Conservation (phyloP, 2,888 invertebrate genomes). For the Sinhomidia bicolor region DNA sequence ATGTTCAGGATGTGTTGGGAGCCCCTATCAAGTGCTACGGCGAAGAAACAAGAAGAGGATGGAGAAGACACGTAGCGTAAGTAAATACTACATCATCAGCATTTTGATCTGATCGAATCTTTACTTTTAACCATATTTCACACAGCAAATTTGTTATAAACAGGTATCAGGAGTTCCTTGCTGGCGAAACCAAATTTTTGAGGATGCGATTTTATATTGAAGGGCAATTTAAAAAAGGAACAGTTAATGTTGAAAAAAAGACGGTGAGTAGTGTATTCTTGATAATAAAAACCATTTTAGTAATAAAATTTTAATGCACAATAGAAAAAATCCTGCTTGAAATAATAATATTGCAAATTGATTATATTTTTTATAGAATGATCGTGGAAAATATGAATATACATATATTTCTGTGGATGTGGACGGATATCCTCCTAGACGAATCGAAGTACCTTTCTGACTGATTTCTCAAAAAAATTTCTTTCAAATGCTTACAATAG, state of each 20-base stretch:
- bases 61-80: constrained; percentile 90
- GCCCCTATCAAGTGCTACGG: constrained; percentile 94
- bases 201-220: constrained; percentile 95
- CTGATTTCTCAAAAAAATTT: background rate
- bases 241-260: constrained; percentile 92
- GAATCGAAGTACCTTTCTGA: constrained; percentile 83
- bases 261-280: constrained; percentile 81
- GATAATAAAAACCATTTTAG: no score
- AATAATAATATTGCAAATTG: no score
- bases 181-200: constrained; percentile 90
- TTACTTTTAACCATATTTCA: no score
- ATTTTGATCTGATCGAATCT: no score
- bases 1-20: constrained; percentile 92
- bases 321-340: no score
- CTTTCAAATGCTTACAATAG: no score
- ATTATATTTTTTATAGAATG: constrained; percentile 88
- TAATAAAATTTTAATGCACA: no score
- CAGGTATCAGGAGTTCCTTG: constrained; percentile 84
- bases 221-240: constrained; percentile 90
- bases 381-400: constrained; percentile 89
- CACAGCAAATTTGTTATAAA: no score
- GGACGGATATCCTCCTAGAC: constrained; percentile 88
- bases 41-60: constrained; percentile 91
- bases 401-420: constrained; percentile 92
- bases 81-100: no score